phyloP scores from a whole-genome alignment of 2,888 invertebrate species.

The Leptinotarsa juncta region DNA sequence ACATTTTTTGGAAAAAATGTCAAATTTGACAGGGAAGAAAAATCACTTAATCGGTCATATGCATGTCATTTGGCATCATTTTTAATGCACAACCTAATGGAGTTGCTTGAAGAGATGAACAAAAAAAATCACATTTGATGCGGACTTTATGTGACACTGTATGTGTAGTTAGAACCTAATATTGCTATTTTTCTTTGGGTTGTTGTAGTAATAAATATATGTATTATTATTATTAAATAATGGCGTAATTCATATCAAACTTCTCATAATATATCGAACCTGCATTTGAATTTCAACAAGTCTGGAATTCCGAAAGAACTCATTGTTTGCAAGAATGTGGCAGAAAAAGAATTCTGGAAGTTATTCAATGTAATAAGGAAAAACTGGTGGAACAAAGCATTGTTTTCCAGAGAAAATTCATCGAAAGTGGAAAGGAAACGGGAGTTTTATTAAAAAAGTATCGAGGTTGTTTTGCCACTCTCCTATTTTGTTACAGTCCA shows the following conservation, averaged over 20 bases:
- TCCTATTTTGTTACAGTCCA: background rate
- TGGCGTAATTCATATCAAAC: background rate
- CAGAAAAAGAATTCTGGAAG: background rate
- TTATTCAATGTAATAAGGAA: background rate
- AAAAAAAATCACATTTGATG: too few species aligned
- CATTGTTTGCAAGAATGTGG: background rate
- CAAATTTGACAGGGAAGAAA: too few species aligned
- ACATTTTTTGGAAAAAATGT: too few species aligned
- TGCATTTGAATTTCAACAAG: background rate
- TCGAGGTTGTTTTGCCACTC: background rate
- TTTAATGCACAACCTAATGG: too few species aligned
- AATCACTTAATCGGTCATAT: too few species aligned
- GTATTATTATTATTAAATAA: too few species aligned
- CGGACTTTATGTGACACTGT: too few species aligned
- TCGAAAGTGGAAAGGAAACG: background rate
- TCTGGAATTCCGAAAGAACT: background rate
- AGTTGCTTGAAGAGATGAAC: too few species aligned
- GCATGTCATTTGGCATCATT: too few species aligned
- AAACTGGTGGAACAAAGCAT: background rate
- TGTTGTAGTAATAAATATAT: too few species aligned
- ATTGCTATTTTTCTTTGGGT: too few species aligned
- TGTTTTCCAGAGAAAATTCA: background rate
- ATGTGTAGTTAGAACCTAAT: too few species aligned
- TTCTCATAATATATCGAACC: background rate
- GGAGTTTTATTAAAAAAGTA: conserved; percentile 1